Evolutionary conservation across 1,140 invertebrate species (phyloP), one percentile per base, ranked within the genome.

Genomic region (Drosophila mojavensis): DNA sequence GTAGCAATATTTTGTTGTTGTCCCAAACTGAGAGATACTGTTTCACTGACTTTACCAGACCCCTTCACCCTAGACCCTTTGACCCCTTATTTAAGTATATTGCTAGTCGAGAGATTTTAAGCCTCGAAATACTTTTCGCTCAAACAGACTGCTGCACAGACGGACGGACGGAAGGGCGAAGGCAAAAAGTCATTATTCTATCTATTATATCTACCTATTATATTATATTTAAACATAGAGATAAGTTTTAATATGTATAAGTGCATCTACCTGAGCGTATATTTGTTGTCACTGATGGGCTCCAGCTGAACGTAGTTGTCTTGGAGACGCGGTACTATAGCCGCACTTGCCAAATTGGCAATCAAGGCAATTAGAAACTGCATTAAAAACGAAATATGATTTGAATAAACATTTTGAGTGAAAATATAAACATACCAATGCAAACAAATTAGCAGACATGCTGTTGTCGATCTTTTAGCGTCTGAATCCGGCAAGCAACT

Each of bases 361-460:
- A 65, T 30, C 15, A 71, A 15, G 41, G 43, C 33, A n/a, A 71
- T 4, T 20, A 71, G n/a, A 10, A 56, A 50, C 68, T 70, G 9
- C 10, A 20, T 15, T 6, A 4, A 33, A 36, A 6, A 15, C 4
- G 62, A 47, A 17, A 17, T 2, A 11, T 15, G n/a, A 15, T 45
- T 45, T 45, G 9, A 47, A 9, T 17, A 9, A 4, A 20, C 17
- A 47, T 20, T 17, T 47, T 15, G 13, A 47, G 7, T 5, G n/a
- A 15, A 17, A 47, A 47, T 47, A 47, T 6, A 47, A 53, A 36
- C 50, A 26, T 30, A 70, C 67, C 59, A 9, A 39, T 11, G 6
- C 33, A 6, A 41, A 24, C 41, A 55, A 54, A 62, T 54, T 63
- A 7, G 41, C 51, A 55, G 59, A 55, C 67, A 70, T 70, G 1